Conservation (phyloP, 1,140 invertebrate genomes). For the Lepidurus packardi region DNA sequence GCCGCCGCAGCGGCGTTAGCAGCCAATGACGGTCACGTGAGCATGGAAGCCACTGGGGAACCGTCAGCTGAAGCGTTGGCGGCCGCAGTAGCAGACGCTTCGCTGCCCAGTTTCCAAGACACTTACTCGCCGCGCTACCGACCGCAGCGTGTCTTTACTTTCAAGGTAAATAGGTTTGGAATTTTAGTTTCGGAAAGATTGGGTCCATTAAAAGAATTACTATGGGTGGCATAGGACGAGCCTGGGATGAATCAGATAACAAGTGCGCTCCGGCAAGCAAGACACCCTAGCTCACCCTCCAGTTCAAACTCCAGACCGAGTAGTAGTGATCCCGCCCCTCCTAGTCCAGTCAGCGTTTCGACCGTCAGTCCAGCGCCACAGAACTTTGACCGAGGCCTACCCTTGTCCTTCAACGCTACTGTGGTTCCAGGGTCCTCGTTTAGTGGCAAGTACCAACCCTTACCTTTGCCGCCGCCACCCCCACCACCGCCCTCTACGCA, state of each 20-base stretch:
- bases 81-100: constrained; percentile 27
- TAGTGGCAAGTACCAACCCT: constrained; percentile 37
- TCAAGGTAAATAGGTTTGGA: neutral
- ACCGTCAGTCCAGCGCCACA: neutral
- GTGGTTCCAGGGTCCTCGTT: constrained; percentile 25
- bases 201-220: no score
- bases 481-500: constrained; percentile 24
- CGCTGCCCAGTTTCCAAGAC: constrained; percentile 34
- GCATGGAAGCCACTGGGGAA: constrained; percentile 24
- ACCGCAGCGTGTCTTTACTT: constrained; percentile 18
- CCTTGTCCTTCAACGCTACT: neutral
- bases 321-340: constrained; percentile 29
- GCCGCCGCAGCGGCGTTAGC: neutral
- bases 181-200: neutral
- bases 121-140: constrained; percentile 33
- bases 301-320: neutral
- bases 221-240: no score
- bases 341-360: constrained; percentile 30
- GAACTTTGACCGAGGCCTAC: neutral
- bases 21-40: neutral
- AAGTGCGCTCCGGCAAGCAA: neutral
- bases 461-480: neutral
- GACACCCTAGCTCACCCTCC: neutral
- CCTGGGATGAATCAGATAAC: neutral
- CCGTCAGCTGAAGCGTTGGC: constrained; percentile 3